These are phyloP conservation scores for Portevinia maculata DNA, from an alignment of 2,888 invertebrate species.

Conservation along the genomic window DNA sequence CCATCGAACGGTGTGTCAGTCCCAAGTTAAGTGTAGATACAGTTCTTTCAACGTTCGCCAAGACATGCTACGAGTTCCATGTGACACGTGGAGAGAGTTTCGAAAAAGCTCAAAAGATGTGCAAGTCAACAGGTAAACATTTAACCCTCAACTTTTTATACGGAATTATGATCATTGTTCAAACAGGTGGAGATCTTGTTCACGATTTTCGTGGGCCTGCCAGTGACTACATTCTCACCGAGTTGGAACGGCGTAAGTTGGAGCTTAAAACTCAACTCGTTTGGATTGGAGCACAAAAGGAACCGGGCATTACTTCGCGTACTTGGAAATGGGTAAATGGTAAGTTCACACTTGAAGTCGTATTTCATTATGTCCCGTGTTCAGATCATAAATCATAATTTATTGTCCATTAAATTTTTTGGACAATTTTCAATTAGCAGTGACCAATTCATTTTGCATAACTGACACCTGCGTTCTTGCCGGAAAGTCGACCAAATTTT, in stretches of 20 bases:
- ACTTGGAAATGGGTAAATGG: slow-evolving; percentile 96
- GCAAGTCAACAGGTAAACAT: slow-evolving; percentile 86
- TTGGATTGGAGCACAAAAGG: slow-evolving; percentile 96
- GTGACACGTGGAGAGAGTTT: slow-evolving; percentile 92
- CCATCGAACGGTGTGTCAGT: slow-evolving; percentile 91
- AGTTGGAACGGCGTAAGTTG: slow-evolving; percentile 91
- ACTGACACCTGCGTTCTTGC: slow-evolving; percentile 19
- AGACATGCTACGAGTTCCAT: slow-evolving; percentile 95
- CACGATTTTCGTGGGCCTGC: slow-evolving; percentile 82
- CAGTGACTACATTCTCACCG: slow-evolving; percentile 86
- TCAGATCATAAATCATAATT: slow-evolving; percentile 51
- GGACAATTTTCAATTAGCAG: slow-evolving; percentile 25
- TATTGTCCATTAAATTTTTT: slow-evolving; percentile 16
- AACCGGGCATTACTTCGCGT: slow-evolving; percentile 91
- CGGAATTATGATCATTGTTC: slow-evolving; percentile 9
- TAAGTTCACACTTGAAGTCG: slow-evolving; percentile 81
- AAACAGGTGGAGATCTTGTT: slow-evolving; percentile 81
- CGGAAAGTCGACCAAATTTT: slow-evolving; percentile 15
- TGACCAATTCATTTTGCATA: slow-evolving; percentile 17
- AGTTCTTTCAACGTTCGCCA: slow-evolving; percentile 91
- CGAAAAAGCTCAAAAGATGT: slow-evolving; percentile 90
- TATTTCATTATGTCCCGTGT: background rate
- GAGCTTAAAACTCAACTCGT: slow-evolving; percentile 93
- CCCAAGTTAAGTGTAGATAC: slow-evolving; percentile 90
- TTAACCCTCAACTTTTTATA: background rate